Evolutionary conservation across 2,113 vertebrate genomes (phyloP).

Genomic region (Gasterosteus nipponicus): DNA sequence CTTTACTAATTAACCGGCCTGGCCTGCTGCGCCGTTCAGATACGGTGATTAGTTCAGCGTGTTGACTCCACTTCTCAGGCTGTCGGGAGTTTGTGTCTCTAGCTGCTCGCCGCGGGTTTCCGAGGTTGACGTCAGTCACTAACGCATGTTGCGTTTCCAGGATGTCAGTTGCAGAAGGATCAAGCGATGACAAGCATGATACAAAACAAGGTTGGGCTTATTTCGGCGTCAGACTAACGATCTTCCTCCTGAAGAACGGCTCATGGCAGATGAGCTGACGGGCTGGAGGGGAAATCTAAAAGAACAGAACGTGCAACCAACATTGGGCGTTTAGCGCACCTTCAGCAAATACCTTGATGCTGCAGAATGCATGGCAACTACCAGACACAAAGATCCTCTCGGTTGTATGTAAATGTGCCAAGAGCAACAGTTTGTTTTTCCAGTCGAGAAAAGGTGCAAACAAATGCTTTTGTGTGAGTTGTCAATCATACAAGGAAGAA

Average conservation of each 20-base stretch:
- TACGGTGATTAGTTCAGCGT: constrained; percentile 34
- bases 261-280: constrained; percentile 59
- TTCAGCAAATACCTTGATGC: not conserved
- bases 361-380: not conserved
- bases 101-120: not conserved
- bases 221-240: constrained; percentile 33
- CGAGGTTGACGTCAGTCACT: not conserved
- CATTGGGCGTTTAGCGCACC: not conserved
- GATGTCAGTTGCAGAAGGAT: constrained; percentile 32
- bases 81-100: not conserved
- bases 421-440: not conserved
- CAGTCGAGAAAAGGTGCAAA: not conserved
- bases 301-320: not conserved
- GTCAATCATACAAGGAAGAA: constrained; percentile 20
- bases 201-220: constrained; percentile 52
- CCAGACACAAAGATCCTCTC: not conserved
- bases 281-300: constrained; percentile 1
- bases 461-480: not conserved
- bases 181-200: constrained; percentile 49
- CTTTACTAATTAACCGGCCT: constrained; percentile 26
- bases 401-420: not conserved
- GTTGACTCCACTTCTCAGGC: constrained; percentile 23
- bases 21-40: constrained; percentile 15
- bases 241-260: constrained; percentile 39
- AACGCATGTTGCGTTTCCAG: constrained; percentile 1